Evolutionary conservation across 2,797 vertebrate genomes (phyloP).

Genomic region (Buphagus erythrorhynchus): DNA sequence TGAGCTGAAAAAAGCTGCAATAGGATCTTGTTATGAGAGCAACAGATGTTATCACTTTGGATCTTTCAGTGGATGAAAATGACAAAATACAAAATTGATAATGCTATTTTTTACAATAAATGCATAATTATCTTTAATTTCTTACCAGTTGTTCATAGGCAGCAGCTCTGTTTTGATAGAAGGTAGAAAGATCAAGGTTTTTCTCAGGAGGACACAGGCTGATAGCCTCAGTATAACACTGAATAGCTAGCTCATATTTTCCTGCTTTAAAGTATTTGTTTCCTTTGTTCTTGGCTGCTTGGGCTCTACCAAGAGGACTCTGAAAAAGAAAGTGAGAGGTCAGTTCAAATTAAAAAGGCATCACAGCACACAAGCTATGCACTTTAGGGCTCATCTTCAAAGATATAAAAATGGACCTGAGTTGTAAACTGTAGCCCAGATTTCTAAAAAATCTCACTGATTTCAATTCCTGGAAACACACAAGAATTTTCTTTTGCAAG

Average conservation of each 20-base stretch:
- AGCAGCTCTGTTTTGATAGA: slow-evolving; percentile 98
- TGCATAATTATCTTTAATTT: not conserved
- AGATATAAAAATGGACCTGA: not conserved
- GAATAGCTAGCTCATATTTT: slow-evolving; percentile 96
- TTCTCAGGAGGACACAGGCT: slow-evolving; percentile 91
- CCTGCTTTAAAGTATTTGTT: slow-evolving; percentile 98
- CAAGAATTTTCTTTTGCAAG: not conserved
- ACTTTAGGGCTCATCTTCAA: not conserved
- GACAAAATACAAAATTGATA: not conserved
- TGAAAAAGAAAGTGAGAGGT: slow-evolving; percentile 60
- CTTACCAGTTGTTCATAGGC: slow-evolving; percentile 95
- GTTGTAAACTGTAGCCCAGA: not conserved
- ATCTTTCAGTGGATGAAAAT: not conserved
- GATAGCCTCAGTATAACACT: slow-evolving; percentile 97
- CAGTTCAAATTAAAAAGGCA: not conserved
- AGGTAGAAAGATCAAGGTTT: slow-evolving; percentile 93
- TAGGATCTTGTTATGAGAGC: not conserved
- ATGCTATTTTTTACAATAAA: not conserved
- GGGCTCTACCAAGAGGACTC: slow-evolving; percentile 93
- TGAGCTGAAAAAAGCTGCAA: not conserved
- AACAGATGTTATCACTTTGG: not conserved
- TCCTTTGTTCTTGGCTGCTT: slow-evolving; percentile 96
- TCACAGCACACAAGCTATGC: not conserved
- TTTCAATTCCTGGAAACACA: not conserved
- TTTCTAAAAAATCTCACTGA: not conserved